Base-by-base conservation (phyloP, 2,113 vertebrate genomes). In the Accipiter virgatus region DNA sequence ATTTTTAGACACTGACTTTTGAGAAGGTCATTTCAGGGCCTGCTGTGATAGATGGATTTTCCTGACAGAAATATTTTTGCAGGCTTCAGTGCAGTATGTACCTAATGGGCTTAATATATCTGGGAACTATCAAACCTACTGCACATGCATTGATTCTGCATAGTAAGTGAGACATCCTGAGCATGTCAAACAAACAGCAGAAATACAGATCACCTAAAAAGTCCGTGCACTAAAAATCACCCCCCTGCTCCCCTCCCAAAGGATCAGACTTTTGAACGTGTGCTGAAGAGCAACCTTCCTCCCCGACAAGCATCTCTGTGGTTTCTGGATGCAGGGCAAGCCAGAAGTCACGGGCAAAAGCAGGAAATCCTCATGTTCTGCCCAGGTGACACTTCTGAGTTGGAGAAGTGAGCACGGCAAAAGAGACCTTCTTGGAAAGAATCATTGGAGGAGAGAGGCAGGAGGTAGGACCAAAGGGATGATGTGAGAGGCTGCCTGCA, bases 281-380 rank as follows among this genome's bases (percentile, higher is more conserved):
- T 63, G 10, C 50, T 88, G 62, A 78, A 78, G 42, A 72, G 20
- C 42, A 88, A 2, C 8, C 10, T 67, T 59, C n/a, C 15, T 80
- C n/a, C 29, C 2, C 1, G 3, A 2, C 2, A 7, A 80, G 10
- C 10, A 23, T 23, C 16, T 74, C 25, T 0, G 0, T 40, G 42
- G 2, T 42, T 91, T 84, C n/a, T 63, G 50, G 22, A 45, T 78
- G 42, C 20, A 55, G 22, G 63, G n/a, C 31, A 89, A 89, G 16
- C 2, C 59, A 93, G 72, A 88, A 74, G 40, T 34, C 52, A 36
- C 13, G 13, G 14, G 67, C 7, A 79, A 84, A 78, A 78, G 26
- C 11, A 78, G 53, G 2, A 26, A 68, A 59, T 40, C n/a, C 15
- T 87, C 13, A 22, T 5, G 1, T 40, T 75, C 66, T 68, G 21